These are phyloP conservation scores for Hemithea aestivaria DNA, from an alignment of 2,888 invertebrate genomes.

Conservation along the genomic window DNA sequence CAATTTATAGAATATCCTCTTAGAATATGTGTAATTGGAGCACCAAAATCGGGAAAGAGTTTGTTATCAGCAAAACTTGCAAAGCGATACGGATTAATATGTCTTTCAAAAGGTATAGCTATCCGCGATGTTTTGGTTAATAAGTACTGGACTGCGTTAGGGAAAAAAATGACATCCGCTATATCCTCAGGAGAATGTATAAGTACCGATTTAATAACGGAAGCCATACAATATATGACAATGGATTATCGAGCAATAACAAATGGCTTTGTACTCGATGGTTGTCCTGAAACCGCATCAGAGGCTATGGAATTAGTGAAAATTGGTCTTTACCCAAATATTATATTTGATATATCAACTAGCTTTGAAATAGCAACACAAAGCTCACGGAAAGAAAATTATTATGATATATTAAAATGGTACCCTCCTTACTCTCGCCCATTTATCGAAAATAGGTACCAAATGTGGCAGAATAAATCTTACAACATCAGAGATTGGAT, in stretches of 20 bases:
- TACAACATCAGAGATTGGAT: conserved; percentile 69
- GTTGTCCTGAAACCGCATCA: conserved; percentile 75
- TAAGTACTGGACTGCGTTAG: conserved; percentile 73
- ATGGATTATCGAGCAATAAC: conserved; percentile 68
- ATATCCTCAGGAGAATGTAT: conserved; percentile 64
- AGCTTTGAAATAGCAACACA: conserved; percentile 49
- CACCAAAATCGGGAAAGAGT: conserved; percentile 82
- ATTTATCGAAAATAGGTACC: conserved; percentile 63
- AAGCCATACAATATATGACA: conserved; percentile 72
- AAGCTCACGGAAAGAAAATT: conserved; percentile 59
- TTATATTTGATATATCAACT: conserved; percentile 75
- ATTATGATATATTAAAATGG: conserved; percentile 45
- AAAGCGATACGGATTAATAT: conserved; percentile 71
- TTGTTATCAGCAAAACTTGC: conserved; percentile 75
- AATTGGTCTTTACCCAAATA: conserved; percentile 76
- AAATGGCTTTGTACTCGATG: conserved; percentile 82
- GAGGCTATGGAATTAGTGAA: conserved; percentile 71
- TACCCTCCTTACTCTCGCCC: conserved; percentile 53
- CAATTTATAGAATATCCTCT: conserved; percentile 71
- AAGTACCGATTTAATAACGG: conserved; percentile 62
- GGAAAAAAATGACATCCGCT: conserved; percentile 51
- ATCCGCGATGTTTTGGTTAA: conserved; percentile 68
- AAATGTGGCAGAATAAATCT: conserved; percentile 56
- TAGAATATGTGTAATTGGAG: conserved; percentile 78
- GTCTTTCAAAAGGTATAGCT: conserved; percentile 76